Evolutionary conservation across 2,797 vertebrate genomes (phyloP), one percentile per base, ranked within the genome.

Genomic region (Fistularia commersonii): DNA sequence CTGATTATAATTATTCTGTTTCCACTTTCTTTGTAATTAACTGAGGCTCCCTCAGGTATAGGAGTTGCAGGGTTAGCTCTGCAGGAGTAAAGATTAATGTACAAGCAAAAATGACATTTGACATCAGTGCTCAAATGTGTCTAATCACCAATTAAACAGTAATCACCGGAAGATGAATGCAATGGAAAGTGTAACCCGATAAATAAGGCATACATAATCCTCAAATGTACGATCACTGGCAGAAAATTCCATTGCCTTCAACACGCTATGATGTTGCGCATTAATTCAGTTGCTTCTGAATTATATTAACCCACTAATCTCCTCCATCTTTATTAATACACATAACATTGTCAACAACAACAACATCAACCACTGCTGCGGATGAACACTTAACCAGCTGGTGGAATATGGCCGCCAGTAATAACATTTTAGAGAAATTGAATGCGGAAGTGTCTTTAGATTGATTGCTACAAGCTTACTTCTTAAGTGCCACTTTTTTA

Each of bases 121-220:
- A 41, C 45, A 2, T 65, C 54, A 52, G 37, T 11, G 45, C 43
- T 46, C 61, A 70, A 57, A 64, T 51, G 66, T 68, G 69, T 60
- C 59, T 77, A 73, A 79, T 81, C 66, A 77, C 61, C 50, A 76
- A 83, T 78, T 84, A 80, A 81, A 81, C 51, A 51, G 49, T 54
- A 72, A 76, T 84, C 66, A 69, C 42, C 50, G 48, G 55, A 52
- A 72, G 76, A 82, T 78, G 78, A 84, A 81, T 66, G 77, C 71
- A 74, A 70, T 82, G 23, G 71, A 83, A 82, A 72, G 60, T 71
- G 52, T 48, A 60, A 57, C 80, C 70, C 64, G 79, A 77, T 84
- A 83, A 74, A 82, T 76, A 54, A 63, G 59, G 54, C 57, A 54
- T 77, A 51, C 70, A 75, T 81, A 81, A 86, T 84, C 23, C 23